Evolutionary conservation across 2,797 vertebrate genomes (phyloP).

Genomic region (Characodon lateralis): DNA sequence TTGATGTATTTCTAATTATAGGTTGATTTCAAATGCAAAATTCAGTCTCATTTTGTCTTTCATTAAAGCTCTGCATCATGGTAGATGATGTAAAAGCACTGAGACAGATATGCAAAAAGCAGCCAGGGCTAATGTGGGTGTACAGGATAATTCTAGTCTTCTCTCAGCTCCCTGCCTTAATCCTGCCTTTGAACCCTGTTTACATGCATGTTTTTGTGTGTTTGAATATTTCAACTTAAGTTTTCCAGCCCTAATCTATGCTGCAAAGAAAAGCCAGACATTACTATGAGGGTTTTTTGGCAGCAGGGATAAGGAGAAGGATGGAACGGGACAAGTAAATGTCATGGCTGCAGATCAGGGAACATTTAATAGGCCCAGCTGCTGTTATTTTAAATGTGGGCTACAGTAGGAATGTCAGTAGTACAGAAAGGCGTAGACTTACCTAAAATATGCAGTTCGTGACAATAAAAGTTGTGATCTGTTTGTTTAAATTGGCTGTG

Average conservation of each 20-base stretch:
- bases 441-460: conserved; percentile 6
- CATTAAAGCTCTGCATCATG: neutral
- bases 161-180: conserved; percentile 38
- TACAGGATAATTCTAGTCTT: conserved; percentile 31
- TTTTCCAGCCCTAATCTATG: conserved; percentile 38
- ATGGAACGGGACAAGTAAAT: conserved; percentile 53
- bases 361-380: conserved; percentile 45
- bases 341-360: conserved; percentile 61
- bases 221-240: conserved; percentile 46
- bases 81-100: neutral
- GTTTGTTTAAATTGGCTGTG: conserved; percentile 48
- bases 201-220: neutral
- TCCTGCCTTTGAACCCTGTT: conserved; percentile 61
- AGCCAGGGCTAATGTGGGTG: neutral
- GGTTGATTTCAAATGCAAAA: neutral
- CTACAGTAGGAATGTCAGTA: conserved; percentile 48
- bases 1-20: neutral
- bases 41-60: neutral
- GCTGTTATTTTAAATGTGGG: conserved; percentile 47
- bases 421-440: conserved; percentile 11
- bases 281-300: conserved; percentile 51
- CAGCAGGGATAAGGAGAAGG: conserved; percentile 30
- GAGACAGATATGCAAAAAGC: conserved; percentile 1
- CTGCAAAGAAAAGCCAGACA: conserved; percentile 45
- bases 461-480: conserved; percentile 17